A percentile compares a stretch with the other conserved stretches of the same genome.
Evolutionary conservation across 2,113 vertebrate species (phyloP).

Genomic region (Oriolus oriolus): DNA sequence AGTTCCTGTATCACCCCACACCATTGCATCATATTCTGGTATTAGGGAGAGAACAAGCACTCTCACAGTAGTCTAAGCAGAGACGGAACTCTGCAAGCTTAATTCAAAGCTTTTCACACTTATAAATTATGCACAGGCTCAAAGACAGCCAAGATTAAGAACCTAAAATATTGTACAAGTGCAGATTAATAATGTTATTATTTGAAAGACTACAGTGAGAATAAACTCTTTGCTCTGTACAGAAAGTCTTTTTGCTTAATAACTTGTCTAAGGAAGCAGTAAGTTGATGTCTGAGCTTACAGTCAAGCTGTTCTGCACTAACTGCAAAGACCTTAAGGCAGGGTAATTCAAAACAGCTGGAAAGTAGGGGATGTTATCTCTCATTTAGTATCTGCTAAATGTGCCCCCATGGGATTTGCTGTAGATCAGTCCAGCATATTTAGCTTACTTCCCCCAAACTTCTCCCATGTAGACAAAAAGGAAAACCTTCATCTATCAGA

Average conservation of each 20-base stretch:
- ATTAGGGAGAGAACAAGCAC: neutral
- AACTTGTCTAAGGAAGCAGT: neutral
- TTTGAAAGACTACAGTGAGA: neutral
- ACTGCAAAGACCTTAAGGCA: neutral
- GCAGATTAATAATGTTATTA: neutral
- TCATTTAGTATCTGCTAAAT: neutral
- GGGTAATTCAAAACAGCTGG: neutral
- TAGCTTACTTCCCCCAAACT: neutral
- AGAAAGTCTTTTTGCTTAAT: neutral
- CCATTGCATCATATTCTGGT: neutral
- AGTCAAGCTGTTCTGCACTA: neutral
- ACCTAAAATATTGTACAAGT: neutral
- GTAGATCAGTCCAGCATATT: neutral
- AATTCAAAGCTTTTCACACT: neutral
- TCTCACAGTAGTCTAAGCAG: neutral
- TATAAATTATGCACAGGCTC: neutral
- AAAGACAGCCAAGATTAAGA: neutral
- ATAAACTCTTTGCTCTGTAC: neutral
- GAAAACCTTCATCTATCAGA: neutral
- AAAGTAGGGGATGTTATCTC: neutral
- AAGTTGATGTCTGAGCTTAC: neutral
- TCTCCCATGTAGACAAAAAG: neutral
- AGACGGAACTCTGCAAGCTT: neutral
- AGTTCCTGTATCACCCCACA: neutral
- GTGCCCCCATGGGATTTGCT: neutral